Base-by-base conservation (phyloP, 2,797 vertebrate genomes). In the Diplodus puntazzo region DNA sequence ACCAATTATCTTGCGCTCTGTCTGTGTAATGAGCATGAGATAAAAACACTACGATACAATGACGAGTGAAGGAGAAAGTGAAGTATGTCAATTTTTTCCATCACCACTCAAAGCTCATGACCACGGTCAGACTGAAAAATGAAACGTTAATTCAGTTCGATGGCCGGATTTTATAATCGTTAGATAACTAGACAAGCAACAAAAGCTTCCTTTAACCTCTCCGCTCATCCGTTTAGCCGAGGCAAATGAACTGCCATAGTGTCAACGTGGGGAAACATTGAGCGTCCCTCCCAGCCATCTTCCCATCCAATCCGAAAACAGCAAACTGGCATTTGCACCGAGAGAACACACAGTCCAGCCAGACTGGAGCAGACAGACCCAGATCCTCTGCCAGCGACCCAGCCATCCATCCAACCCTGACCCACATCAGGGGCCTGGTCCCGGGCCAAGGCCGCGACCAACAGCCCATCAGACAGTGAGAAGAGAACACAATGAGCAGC, bases 351-450 rank as follows among this genome's bases (percentile, higher is more conserved):
- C 14, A 62, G 71, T 78, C 42, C 76, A 73, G 57, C 54, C 74
- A 86, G 61, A 66, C 58, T 5, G 8, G 67, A 72, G 76, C 67
- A 69, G 75, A 86, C 64, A 71, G 81, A 77, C 54, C 72, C 54
- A 73, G 49, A 69, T 83, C 50, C 64, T 48, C 62, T 82, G 83
- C 87, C 91, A 91, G 73, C 54, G 4, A 82, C 55, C 72, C 79
- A 82, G 68, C 73, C 79, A 73, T 74, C 78, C 84, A 67, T 86
- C 84, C 73, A 84, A 54, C 62, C 63, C 76, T 77, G 84, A 85
- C 79, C 88, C 75, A 88, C 82, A 85, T 88, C 71, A 69, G 79
- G 61, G 62, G 21, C 77, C 79, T 76, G 80, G 65, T 75, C 55
- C 59, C 43, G 67, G 65, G 70, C 87, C 81, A 82, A 71, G 64